phyloP scores from a whole-genome alignment of 35 echinoderm and acorn worm species.

The Diadema setosum region DNA sequence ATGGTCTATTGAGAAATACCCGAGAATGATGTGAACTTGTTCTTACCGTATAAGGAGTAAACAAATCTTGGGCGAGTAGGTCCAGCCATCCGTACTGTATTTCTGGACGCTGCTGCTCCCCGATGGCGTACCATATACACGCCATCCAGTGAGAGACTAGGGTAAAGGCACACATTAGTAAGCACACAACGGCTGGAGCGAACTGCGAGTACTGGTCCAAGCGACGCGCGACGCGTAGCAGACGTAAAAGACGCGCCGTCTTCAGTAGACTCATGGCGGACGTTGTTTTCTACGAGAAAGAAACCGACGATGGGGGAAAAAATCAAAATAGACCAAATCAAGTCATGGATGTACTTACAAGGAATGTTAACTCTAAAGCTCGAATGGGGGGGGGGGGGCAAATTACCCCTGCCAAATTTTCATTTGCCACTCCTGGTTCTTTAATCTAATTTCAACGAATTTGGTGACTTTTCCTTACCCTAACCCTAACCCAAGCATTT shows the following conservation, averaged over 20 bases:
- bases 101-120: conserved; percentile 43
- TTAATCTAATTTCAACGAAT: too few species aligned
- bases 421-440: too few species aligned
- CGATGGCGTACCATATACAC: conserved; percentile 96
- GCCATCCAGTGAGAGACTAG: conserved; percentile 95
- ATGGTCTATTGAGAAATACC: too few species aligned
- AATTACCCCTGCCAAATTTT: too few species aligned
- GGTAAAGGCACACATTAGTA: conserved; percentile 90
- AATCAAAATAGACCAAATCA: too few species aligned
- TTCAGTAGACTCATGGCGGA: conserved; percentile 89
- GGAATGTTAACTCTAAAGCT: too few species aligned
- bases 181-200: conserved; percentile 78
- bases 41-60: conserved; percentile 83
- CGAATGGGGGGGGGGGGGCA: too few species aligned
- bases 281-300: conserved; percentile 71
- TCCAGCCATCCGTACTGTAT: conserved; percentile 66
- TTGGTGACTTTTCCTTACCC: too few species aligned
- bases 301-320: neutral
- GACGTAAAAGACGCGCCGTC: conserved; percentile 76
- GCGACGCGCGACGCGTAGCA: conserved; percentile 75
- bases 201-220: conserved; percentile 97
- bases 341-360: too few species aligned
- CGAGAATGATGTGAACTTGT: neutral
- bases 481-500: too few species aligned
- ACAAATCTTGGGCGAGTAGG: conserved; percentile 42